phyloP scores from a whole-genome alignment of 2,113 vertebrate genomes.

The Saiga tatarica region DNA sequence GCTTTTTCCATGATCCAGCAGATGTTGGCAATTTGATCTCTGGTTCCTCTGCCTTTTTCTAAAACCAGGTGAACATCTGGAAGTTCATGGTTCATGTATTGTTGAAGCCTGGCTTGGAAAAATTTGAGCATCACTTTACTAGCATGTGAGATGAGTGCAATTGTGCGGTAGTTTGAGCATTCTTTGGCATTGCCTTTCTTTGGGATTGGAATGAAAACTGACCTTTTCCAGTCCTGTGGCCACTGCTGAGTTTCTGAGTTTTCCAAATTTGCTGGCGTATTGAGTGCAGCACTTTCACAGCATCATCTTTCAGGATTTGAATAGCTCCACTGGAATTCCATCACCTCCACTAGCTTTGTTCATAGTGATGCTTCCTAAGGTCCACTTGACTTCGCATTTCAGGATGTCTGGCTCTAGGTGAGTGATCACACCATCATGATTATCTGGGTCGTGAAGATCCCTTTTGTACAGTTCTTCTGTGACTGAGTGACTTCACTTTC shows the following conservation, averaged over 20 bases:
- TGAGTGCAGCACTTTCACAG: not conserved
- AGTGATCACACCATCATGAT: not conserved
- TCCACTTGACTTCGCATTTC: not conserved
- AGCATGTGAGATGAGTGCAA: not conserved
- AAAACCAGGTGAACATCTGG: not conserved
- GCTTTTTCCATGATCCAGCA: accelerated
- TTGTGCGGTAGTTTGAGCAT: not conserved
- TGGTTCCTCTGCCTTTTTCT: not conserved
- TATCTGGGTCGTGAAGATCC: not conserved
- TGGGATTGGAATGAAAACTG: not conserved
- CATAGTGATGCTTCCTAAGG: not conserved
- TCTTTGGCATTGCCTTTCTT: not conserved
- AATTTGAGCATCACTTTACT: not conserved
- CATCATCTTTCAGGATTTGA: not conserved
- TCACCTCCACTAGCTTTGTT: not conserved
- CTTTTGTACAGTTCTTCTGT: not conserved
- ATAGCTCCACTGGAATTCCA: not conserved
- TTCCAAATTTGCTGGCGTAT: not conserved
- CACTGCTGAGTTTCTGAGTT: not conserved
- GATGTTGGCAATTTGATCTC: not conserved
- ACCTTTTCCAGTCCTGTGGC: not conserved
- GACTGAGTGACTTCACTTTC: too few relatives aligned
- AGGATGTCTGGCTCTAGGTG: not conserved
- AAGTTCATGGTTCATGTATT: accelerated
- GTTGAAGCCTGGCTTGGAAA: not conserved